These are phyloP conservation scores for Oreamnos americanus DNA, from an alignment of 2,113 vertebrate species.

Conservation along the genomic window DNA sequence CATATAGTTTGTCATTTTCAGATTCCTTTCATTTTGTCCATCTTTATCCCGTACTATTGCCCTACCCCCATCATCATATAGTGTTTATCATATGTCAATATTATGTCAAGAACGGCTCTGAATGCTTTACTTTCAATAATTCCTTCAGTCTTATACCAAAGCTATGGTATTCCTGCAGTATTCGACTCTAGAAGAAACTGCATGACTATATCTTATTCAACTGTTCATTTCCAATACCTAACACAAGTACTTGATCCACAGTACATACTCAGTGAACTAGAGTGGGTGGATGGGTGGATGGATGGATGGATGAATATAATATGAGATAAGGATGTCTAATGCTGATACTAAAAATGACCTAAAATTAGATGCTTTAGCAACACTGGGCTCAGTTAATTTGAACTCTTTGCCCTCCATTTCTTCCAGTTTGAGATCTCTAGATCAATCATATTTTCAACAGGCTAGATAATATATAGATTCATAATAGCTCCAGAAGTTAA, in stretches of 20 bases:
- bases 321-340: neutral
- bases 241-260: neutral
- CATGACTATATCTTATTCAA: neutral
- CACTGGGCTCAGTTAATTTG: neutral
- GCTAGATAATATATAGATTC: neutral
- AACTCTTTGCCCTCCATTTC: neutral
- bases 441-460: neutral
- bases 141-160: neutral
- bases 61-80: neutral
- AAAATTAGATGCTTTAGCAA: neutral
- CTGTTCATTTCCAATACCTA: neutral
- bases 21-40: neutral
- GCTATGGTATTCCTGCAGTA: neutral
- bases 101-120: neutral
- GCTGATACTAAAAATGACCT: neutral
- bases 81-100: neutral
- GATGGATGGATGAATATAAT: neutral
- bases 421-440: neutral
- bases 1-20: neutral
- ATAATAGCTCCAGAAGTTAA: constrained; percentile 8
- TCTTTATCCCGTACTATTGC: neutral
- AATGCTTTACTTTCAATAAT: neutral
- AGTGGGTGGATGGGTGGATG: no score
- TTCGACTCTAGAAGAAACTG: neutral
- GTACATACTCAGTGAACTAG: neutral